Evolutionary conservation across 2,113 vertebrate species (phyloP).

Genomic region (Gallinago undulata): DNA sequence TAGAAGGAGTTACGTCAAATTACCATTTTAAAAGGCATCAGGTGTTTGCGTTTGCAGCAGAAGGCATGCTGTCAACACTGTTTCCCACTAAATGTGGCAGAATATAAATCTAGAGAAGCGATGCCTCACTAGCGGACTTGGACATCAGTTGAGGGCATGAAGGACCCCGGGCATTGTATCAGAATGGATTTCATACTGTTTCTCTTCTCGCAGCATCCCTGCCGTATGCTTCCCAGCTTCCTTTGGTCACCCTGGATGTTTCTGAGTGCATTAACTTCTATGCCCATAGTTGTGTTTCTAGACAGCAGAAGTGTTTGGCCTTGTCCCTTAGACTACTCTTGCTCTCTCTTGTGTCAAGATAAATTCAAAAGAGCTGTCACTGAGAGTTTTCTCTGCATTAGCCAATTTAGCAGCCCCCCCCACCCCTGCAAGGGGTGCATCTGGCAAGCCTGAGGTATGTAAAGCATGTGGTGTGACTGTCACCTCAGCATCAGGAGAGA

Average conservation of each 20-base stretch:
- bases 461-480: not conserved
- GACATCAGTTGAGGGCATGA: not conserved
- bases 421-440: fast-evolving
- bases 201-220: not conserved
- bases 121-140: not conserved
- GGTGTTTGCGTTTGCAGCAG: not conserved
- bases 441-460: not conserved
- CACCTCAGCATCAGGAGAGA: not conserved
- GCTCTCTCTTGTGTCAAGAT: not conserved
- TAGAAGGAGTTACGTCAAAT: not conserved
- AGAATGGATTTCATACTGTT: not conserved
- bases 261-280: not conserved
- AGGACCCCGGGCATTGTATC: not conserved
- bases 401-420: not conserved
- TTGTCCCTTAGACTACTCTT: not conserved
- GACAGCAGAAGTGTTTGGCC: not conserved
- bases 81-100: not conserved
- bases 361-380: not conserved
- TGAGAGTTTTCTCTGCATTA: not conserved
- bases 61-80: not conserved
- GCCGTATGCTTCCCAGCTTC: not conserved
- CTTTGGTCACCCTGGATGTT: not conserved
- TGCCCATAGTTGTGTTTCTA: not conserved
- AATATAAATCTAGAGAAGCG: not conserved
- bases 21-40: not conserved